Conservation (phyloP, 2,113 vertebrate species). For the Bothrops jararaca region DNA sequence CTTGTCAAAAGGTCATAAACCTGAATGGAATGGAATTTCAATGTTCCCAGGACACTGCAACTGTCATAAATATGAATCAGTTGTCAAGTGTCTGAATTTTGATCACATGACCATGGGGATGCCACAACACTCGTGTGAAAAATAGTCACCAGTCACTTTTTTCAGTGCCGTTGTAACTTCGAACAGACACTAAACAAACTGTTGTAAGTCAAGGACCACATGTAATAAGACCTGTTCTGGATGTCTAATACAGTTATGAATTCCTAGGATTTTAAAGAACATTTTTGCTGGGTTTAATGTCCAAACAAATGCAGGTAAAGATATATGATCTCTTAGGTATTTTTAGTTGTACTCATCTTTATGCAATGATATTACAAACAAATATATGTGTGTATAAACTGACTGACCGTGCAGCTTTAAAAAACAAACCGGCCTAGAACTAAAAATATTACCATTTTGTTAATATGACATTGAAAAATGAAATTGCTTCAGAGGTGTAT, state of each 20-base stretch:
- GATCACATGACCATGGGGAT: no score
- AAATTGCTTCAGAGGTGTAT: neutral
- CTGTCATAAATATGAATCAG: no score
- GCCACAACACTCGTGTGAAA: no score
- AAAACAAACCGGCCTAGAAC: neutral
- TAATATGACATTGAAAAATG: slow-evolving; percentile 25
- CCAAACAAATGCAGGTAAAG: neutral
- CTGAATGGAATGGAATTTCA: no score
- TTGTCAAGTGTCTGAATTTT: no score
- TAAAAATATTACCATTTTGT: neutral
- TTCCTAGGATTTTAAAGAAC: neutral
- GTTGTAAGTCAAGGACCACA: neutral
- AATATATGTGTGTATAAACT: neutral
- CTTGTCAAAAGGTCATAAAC: no score
- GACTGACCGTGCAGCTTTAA: neutral
- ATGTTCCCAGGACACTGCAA: no score
- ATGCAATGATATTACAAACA: neutral
- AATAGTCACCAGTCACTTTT: no score
- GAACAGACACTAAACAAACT: no score
- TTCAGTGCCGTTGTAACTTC: no score
- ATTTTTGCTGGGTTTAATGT: neutral
- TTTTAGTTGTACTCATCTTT: neutral
- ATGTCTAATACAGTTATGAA: neutral
- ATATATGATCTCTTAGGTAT: neutral
- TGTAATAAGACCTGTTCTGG: neutral